phyloP scores from a whole-genome alignment of 2,797 vertebrate species.

The Lutra lutra region DNA sequence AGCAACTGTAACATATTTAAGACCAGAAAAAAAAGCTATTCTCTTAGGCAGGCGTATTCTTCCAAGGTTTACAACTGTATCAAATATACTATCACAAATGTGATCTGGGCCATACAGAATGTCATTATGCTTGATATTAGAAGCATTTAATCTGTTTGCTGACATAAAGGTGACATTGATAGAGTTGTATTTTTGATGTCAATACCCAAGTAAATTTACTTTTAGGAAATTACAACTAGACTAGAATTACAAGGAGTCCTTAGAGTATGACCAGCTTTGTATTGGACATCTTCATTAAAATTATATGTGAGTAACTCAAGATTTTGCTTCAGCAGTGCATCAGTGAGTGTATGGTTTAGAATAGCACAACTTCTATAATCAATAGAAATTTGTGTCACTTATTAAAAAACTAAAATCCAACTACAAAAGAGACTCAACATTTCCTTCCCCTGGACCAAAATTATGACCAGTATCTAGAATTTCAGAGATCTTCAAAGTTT shows the following conservation, averaged over 20 bases:
- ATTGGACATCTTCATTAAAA: background rate
- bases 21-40: conserved; percentile 88
- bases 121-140: conserved; percentile 91
- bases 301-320: accelerated
- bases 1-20: conserved; percentile 93
- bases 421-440: background rate
- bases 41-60: conserved; percentile 93
- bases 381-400: background rate
- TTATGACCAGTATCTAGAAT: background rate
- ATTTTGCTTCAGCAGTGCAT: background rate
- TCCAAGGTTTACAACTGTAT: conserved; percentile 94
- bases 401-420: background rate
- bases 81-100: conserved; percentile 93
- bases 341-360: background rate
- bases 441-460: conserved; percentile 8
- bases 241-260: background rate
- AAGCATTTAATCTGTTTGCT: conserved; percentile 89
- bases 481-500: background rate
- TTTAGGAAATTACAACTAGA: background rate
- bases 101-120: conserved; percentile 91
- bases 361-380: background rate
- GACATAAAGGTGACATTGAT: conserved; percentile 94
- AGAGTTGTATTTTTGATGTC: conserved; percentile 88
- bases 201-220: conserved; percentile 79
- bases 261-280: background rate